Conservation (phyloP, 1,140 invertebrate species). For the Hesperophylax magnus region DNA sequence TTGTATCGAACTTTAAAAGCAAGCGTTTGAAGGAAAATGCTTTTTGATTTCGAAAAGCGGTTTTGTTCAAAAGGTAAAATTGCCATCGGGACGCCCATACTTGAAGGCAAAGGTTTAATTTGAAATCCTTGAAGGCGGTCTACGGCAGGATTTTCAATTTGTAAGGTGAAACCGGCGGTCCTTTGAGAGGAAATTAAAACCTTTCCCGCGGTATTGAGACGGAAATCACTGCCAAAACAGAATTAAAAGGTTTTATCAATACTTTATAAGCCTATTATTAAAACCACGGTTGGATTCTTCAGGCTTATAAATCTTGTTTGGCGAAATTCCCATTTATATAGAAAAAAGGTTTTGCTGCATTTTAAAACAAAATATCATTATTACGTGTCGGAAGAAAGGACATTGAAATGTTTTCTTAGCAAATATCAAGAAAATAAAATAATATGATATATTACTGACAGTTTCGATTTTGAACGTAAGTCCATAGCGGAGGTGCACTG, state of each 20-base stretch:
- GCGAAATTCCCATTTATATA: too few species aligned
- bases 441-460: too few species aligned
- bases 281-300: background rate
- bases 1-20: too few species aligned
- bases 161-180: slow-evolving; percentile 14
- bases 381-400: too few species aligned
- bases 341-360: too few species aligned
- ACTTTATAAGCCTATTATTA: slow-evolving; percentile 7
- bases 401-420: too few species aligned
- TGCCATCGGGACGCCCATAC: background rate
- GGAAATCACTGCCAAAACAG: slow-evolving; percentile 12
- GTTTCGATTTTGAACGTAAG: too few species aligned
- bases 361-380: too few species aligned
- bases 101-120: slow-evolving; percentile 1
- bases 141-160: slow-evolving; percentile 18
- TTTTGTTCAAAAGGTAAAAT: background rate
- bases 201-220: slow-evolving; percentile 20
- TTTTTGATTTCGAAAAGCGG: too few species aligned
- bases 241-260: slow-evolving; percentile 3
- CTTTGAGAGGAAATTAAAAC: slow-evolving; percentile 29
- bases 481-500: too few species aligned
- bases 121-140: slow-evolving; percentile 19
- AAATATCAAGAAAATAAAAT: too few species aligned
- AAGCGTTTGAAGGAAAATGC: too few species aligned
- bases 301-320: background rate